phyloP scores from a whole-genome alignment of 2,113 vertebrate genomes.

The Perca flavescens region DNA sequence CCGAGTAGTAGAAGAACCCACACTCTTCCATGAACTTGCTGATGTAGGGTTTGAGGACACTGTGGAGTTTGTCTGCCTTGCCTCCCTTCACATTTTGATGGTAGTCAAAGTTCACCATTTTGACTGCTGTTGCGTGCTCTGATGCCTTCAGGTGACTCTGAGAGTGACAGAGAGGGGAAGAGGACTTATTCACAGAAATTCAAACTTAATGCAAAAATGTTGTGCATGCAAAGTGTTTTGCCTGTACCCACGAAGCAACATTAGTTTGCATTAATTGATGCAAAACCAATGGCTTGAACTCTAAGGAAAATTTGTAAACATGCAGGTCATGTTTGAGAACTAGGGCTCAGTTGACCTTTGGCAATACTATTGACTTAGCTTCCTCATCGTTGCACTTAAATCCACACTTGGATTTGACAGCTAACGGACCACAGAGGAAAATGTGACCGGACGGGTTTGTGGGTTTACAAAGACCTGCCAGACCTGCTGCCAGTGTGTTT shows the following conservation, averaged over 20 bases:
- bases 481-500: not conserved
- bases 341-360: not conserved
- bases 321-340: not conserved
- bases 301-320: not conserved
- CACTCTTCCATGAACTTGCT: slow-evolving; percentile 92
- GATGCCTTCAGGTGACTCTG: slow-evolving; percentile 98
- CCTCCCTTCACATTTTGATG: slow-evolving; percentile 98
- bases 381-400: not conserved
- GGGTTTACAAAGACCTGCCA: no score
- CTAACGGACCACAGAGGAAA: not conserved
- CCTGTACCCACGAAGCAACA: not conserved
- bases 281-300: not conserved
- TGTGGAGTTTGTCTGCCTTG: slow-evolving; percentile 93
- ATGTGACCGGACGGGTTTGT: not conserved
- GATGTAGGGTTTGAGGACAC: slow-evolving; percentile 92
- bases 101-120: slow-evolving; percentile 99
- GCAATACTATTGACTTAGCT: not conserved
- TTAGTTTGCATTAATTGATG: not conserved
- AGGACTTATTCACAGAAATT: not conserved
- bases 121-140: slow-evolving; percentile 89
- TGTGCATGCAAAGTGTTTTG: not conserved
- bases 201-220: not conserved
- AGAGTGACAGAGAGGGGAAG: not conserved
- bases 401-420: not conserved
- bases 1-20: slow-evolving; percentile 93